Evolutionary conservation across 2,113 vertebrate species (phyloP).

Genomic region (Scophthalmus maximus): DNA sequence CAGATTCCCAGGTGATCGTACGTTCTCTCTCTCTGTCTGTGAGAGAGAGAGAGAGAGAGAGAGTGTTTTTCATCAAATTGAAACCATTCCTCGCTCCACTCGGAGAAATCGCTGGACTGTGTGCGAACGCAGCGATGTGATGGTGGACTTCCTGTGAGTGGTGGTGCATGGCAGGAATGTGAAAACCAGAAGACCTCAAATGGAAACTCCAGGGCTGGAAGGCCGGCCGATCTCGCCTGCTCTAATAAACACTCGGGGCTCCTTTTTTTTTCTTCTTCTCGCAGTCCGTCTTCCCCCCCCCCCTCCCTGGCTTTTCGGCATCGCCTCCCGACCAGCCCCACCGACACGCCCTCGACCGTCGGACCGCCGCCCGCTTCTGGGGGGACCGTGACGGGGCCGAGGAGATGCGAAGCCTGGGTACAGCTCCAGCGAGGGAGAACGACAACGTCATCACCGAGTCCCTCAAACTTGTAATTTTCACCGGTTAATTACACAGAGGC

Average conservation of each 20-base stretch:
- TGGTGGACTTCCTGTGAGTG: constrained; percentile 65
- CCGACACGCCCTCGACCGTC: no score
- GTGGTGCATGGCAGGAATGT: constrained; percentile 76
- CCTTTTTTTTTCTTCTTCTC: constrained; percentile 18
- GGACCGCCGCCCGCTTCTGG: constrained; percentile 42
- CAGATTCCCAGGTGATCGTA: constrained; percentile 14
- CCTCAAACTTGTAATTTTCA: constrained; percentile 80
- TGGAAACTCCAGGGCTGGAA: constrained; percentile 77
- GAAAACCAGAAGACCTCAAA: constrained; percentile 81
- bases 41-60: background rate
- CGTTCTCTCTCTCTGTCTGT: background rate
- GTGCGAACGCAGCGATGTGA: constrained; percentile 13
- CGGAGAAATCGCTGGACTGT: constrained; percentile 29
- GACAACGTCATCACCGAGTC: constrained; percentile 65
- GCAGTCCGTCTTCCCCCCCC: no score
- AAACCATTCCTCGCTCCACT: constrained; percentile 9
- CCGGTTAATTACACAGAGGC: constrained; percentile 79
- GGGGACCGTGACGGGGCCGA: constrained; percentile 2
- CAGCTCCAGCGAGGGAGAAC: constrained; percentile 62
- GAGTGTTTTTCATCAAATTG: constrained; percentile 1
- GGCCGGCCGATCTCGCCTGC: constrained; percentile 64
- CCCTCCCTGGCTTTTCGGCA: constrained; percentile 30
- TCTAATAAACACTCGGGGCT: constrained; percentile 61
- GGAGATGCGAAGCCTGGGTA: constrained; percentile 16
- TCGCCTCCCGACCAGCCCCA: constrained; percentile 59